Base-by-base conservation (phyloP, 2,113 vertebrate genomes). In the Lethenteron camtschaticum region DNA sequence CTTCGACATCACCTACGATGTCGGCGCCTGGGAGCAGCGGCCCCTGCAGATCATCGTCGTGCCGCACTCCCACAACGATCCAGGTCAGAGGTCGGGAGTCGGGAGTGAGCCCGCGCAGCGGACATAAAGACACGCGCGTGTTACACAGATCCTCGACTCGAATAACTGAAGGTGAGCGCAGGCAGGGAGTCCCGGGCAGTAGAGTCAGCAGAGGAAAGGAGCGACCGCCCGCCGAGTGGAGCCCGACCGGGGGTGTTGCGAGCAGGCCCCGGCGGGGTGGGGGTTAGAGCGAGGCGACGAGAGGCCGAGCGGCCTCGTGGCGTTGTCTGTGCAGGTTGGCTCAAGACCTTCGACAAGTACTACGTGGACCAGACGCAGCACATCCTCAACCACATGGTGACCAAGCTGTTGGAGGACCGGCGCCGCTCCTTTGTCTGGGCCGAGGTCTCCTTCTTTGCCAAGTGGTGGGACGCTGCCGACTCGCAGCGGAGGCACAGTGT, bases 331-430 rank as follows among this genome's bases (percentile, higher is more conserved):
- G 20, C 77, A 95, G 94, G 94, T 74, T 99, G 94, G 94, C 76
- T 99, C 78, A 99, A 97, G 81, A 99, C 94, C n/a, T 99, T 96
- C 55, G 92, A 99, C 77, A 96, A 96, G 78, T 99, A 99, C 79
- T 97, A 88, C 80, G 79, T 78, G 0, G 94, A 99, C 78, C 94
- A 99, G 82, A 97, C 92, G 0, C 90, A 96, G 73, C 92, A 99
- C 76, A 96, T 99, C 77, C 82, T 99, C 69, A 95, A 96, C 79
- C 91, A 88, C 83, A 90, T 99, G 88, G 81, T 92, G 73, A 79
- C 87, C 74, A 97, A 99, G 79, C 80, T 99, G 77, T 80, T 87
- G 11, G 90, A 99, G 76, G 90, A 99, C 79, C 80, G 88, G 0
- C 86, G 88, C 58, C 83, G 89, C 68, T 90, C 89, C 75, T 99